Evolutionary conservation across 2,888 invertebrate genomes (phyloP), one percentile per base, ranked within the genome.

Genomic region (Suillia variegata): DNA sequence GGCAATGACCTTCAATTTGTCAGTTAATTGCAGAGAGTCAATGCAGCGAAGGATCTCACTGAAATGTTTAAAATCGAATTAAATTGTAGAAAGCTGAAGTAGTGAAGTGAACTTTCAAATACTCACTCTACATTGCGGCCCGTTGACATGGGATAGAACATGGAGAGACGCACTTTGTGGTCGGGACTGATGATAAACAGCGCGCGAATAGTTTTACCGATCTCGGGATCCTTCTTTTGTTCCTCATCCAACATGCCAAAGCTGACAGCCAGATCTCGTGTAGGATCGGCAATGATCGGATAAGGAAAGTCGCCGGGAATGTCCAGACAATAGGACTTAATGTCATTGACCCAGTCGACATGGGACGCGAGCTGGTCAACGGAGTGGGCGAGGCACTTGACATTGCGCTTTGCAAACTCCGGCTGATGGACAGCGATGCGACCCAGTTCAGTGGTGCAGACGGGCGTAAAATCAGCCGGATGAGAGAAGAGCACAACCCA

Each of bases 401-500:
- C 87, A 69, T 87, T 87, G 18, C 92, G 83, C 70, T 89, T 88
- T 33, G 84, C 80, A 73, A 94, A 93, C 70, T 89, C 85, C 0
- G 86, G 85, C 56, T 84, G 81, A 72, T 92, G 87, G 15, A 89
- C 87, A 2, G 90, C 90, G 55, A 91, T 87, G 49, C 89, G 84
- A 2, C 91, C 92, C 67, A 95, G 82, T 80, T 94, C 94, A 0
- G 94, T 94, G 5, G 94, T 95, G 76, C 94, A 95, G 0, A 94
- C 94, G 0, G 94, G 94, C 0, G 94, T 95, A 79, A 90, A 95
- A 80, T 94, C 94, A 8, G 91, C 89, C 0, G 94, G 94, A 79
- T 94, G 94, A 0, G 93, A 93, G 79, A 94, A 94, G 21, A 94
- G 81, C 73, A 94, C 88, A 59, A 91, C 90, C 96, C 96, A 93